Conservation (phyloP, 1,140 invertebrate genomes). For the Anagrus nilaparvatae region DNA sequence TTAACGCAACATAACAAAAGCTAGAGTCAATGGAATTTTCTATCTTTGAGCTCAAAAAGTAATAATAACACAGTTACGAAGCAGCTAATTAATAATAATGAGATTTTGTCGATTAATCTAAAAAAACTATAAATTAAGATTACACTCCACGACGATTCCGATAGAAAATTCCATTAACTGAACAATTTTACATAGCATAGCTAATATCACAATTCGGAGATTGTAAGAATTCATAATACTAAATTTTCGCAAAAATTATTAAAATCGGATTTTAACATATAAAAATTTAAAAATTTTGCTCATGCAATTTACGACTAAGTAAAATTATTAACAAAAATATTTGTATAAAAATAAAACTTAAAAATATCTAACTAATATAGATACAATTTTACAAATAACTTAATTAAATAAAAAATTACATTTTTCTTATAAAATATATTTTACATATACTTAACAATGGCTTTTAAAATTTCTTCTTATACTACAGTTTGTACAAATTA, state of each 20-base stretch:
- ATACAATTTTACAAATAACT: slow-evolving; percentile 8
- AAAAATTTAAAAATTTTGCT: slow-evolving; percentile 10
- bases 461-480: too few species aligned
- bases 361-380: slow-evolving; percentile 14
- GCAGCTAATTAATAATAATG: slow-evolving; percentile 1
- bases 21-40: too few species aligned
- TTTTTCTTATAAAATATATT: slow-evolving; percentile 6
- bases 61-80: too few species aligned
- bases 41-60: too few species aligned
- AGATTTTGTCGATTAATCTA: slow-evolving; percentile 3
- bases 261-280: too few species aligned
- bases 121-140: background rate
- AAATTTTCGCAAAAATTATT: background rate
- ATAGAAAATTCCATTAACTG: too few species aligned
- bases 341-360: slow-evolving; percentile 15
- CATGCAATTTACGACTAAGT: slow-evolving; percentile 2
- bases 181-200: slow-evolving; percentile 23
- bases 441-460: too few species aligned
- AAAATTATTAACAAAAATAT: slow-evolving; percentile 7
- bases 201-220: slow-evolving; percentile 40
- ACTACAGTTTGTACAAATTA: too few species aligned
- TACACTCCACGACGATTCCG: too few species aligned
- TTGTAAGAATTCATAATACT: slow-evolving; percentile 12
- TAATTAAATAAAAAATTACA: background rate
- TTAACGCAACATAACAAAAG: too few species aligned